phyloP scores from a whole-genome alignment of 1,140 invertebrate genomes.

The Drusus annulatus region DNA sequence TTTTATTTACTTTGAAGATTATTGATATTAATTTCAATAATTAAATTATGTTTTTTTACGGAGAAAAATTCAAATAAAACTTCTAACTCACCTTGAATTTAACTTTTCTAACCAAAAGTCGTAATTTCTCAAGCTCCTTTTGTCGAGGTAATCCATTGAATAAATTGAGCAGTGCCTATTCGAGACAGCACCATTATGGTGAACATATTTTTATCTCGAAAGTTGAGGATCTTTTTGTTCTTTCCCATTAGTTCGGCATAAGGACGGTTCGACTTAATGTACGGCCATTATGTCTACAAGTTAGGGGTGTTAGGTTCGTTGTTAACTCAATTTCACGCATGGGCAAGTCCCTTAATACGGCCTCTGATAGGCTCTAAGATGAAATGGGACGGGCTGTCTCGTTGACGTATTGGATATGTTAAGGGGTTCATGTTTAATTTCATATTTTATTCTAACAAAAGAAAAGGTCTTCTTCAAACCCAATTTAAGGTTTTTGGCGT shows the following conservation, averaged over 20 bases:
- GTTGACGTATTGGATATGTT: constrained; percentile 26
- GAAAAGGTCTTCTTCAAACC: too few relatives aligned
- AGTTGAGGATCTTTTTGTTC: not conserved
- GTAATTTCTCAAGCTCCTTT: too few relatives aligned
- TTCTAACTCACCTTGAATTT: too few relatives aligned
- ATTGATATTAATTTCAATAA: too few relatives aligned
- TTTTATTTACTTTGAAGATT: too few relatives aligned
- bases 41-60: too few relatives aligned
- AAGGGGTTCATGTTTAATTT: not conserved
- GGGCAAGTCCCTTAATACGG: constrained; percentile 17
- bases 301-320: constrained; percentile 20
- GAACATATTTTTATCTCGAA: not conserved
- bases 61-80: too few relatives aligned
- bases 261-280: constrained; percentile 17
- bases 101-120: not conserved
- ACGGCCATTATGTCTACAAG: constrained; percentile 30
- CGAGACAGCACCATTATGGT: not conserved
- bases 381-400: not conserved
- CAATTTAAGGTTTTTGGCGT: too few relatives aligned
- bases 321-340: constrained; percentile 34
- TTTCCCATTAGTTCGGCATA: constrained; percentile 8
- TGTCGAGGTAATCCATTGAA: too few relatives aligned
- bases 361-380: not conserved
- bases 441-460: too few relatives aligned
- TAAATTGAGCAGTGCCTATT: too few relatives aligned